Evolutionary conservation across 2,113 vertebrate species (phyloP).

Genomic region (Sylvicapra grimmia): DNA sequence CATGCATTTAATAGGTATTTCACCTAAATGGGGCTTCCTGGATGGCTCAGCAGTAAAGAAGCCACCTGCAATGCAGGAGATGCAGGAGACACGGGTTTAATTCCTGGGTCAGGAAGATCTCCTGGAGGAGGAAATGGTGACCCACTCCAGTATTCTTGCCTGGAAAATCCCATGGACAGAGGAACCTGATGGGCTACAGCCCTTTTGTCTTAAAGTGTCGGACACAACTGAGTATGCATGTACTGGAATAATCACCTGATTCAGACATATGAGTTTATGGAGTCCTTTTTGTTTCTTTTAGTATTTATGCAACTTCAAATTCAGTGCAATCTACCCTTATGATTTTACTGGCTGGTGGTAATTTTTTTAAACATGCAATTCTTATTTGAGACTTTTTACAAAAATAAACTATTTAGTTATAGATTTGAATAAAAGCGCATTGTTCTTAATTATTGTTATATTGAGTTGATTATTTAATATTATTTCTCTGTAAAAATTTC

Average conservation of each 20-base stretch:
- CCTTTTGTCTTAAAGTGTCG: neutral
- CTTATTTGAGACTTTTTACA: neutral
- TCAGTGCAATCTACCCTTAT: neutral
- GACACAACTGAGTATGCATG: neutral
- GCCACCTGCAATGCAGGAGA: neutral
- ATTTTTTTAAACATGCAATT: constrained; percentile 6
- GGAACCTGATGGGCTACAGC: neutral
- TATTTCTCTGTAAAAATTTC: neutral
- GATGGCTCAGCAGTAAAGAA: neutral
- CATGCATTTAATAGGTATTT: neutral
- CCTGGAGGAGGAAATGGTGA: neutral
- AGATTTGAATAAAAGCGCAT: neutral
- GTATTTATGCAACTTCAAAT: neutral
- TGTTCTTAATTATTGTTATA: neutral
- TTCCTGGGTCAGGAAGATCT: neutral
- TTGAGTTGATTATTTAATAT: neutral
- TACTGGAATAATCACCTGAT: neutral
- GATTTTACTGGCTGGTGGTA: neutral
- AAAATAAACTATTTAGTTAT: neutral
- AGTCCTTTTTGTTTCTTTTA: neutral
- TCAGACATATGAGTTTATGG: neutral
- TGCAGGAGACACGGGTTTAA: rapidly evolving
- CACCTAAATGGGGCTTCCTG: neutral
- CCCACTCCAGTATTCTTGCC: neutral
- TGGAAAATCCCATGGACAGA: neutral